Conservation (phyloP, 2,113 vertebrate genomes). For the Penelope pileata region DNA sequence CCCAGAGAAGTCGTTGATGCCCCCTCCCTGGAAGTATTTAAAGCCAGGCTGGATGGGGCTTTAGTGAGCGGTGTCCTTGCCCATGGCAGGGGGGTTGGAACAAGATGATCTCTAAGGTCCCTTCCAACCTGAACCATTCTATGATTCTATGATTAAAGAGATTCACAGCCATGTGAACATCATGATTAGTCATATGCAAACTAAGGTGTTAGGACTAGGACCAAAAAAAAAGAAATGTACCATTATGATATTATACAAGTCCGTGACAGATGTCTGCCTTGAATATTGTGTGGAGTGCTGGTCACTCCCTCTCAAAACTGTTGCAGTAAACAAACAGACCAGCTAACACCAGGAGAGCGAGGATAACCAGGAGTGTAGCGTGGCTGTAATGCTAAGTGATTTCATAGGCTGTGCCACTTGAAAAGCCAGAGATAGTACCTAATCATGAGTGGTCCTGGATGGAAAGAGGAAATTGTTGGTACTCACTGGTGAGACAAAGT, state of each 20-base stretch:
- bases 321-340: neutral
- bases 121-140: too few species aligned
- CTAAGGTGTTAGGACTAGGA: neutral
- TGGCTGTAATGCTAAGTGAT: neutral
- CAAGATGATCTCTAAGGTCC: too few species aligned
- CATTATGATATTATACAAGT: neutral
- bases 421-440: neutral
- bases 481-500: neutral
- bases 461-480: neutral
- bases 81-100: too few species aligned
- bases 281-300: neutral
- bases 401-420: neutral
- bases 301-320: neutral
- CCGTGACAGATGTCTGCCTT: neutral
- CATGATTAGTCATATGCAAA: neutral
- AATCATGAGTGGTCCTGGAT: neutral
- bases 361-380: neutral
- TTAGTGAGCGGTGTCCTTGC: too few species aligned
- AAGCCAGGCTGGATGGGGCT: too few species aligned
- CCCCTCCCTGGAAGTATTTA: too few species aligned
- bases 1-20: too few species aligned
- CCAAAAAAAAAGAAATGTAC: neutral
- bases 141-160: too few species aligned
- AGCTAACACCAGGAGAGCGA: neutral
- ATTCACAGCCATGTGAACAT: neutral